Evolutionary conservation across 2,113 vertebrate genomes (phyloP), one percentile per base, ranked within the genome.

Genomic region (Lepidothrix coronata): DNA sequence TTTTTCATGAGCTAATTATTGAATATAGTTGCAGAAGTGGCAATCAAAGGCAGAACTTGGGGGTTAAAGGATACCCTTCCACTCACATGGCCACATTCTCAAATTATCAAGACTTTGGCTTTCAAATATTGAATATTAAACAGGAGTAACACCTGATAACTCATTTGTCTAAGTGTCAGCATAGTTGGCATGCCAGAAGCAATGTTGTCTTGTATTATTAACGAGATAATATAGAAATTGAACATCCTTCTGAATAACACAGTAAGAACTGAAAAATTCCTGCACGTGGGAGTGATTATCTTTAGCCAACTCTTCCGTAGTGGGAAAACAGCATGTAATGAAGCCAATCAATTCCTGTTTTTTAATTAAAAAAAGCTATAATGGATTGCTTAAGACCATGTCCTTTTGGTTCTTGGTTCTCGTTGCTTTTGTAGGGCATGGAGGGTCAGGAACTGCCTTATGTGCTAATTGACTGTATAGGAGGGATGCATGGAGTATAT

Each of bases 361-460:
- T 80, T 68, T 77, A 33, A 0, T 28, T 9, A 20, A 59, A 11
- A 58, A 73, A 85, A n/a, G 5, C 3, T 63, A 2, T 27, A 20
- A 33, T 13, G 11, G 8, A 23, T n/a, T 20, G 27, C 28, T 57
- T 54, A 18, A 61, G 44, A 49, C 52, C 15, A 21, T 28, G 7
- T 65, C 41, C 14, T 82, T 82, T 62, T 44, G 13, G 8, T 74
- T 68, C 28, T 62, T 44, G 13, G 8, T 74, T 68, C 28, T 79
- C 7, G 4, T 25, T 87, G 58, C 33, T 81, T 91, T 81, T 61
- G 14, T 51, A 97, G 96, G 82, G 5, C 81, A 98, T 97, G 98
- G 97, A 97, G 85, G 85, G 93, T n/a, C 71, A 97, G 63, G 93
- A 95, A 8, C 75, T 95, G 55, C 98, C 98, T 15, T 97, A 89